Conservation (phyloP, 2,113 vertebrate species). For the Anolis sagrei region DNA sequence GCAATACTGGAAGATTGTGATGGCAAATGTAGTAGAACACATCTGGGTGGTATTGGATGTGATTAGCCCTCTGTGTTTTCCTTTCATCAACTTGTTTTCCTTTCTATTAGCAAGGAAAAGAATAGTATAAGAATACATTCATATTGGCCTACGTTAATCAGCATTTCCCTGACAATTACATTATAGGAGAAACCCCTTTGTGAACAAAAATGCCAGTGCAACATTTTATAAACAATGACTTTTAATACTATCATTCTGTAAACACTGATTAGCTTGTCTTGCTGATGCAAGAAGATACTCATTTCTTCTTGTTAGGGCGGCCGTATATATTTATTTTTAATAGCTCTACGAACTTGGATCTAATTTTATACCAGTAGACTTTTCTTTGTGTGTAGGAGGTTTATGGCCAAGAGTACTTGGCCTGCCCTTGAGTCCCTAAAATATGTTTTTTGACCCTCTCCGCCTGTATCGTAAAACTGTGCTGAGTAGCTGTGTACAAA, state of each 20-base stretch:
- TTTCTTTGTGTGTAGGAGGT: neutral
- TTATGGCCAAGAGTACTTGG: neutral
- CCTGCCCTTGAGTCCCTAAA: neutral
- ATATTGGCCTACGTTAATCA: conserved; percentile 21
- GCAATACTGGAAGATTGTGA: neutral
- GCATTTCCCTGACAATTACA: conserved; percentile 24
- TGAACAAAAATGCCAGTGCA: conserved; percentile 13
- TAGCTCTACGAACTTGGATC: conserved; percentile 23
- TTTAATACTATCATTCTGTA: conserved; percentile 1
- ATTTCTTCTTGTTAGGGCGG: neutral
- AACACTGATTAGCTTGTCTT: conserved; percentile 25
- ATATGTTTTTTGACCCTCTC: neutral
- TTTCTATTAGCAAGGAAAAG: neutral
- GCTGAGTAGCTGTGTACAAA: neutral
- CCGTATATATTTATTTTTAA: conserved; percentile 10
- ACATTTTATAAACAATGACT: conserved; percentile 12
- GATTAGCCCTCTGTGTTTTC: conserved; percentile 16
- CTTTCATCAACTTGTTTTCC: conserved; percentile 8
- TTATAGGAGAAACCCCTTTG: conserved; percentile 15
- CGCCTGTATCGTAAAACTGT: neutral
- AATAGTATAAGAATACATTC: neutral
- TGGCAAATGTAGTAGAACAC: neutral
- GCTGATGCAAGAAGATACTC: neutral
- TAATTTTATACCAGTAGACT: neutral
- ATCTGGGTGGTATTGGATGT: conserved; percentile 7